Base-by-base conservation (phyloP, 2,797 vertebrate species). In the Rhynchotus rufescens region DNA sequence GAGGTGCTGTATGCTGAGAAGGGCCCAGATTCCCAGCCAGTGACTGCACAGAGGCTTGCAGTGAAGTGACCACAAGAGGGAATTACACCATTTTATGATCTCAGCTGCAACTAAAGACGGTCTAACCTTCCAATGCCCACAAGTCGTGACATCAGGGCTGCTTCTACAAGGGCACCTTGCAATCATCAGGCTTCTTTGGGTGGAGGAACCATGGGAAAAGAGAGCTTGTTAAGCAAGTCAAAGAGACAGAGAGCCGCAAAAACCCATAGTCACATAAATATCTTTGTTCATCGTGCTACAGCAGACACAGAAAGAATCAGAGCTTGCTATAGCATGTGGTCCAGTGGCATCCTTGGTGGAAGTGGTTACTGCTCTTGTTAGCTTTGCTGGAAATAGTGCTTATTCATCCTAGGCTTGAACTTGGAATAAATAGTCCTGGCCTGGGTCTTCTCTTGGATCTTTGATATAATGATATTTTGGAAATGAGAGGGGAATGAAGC, bases 401-500 rank as follows among this genome's bases (percentile, higher is more conserved):
- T 20, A 5, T 21, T 57, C 30, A 10, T 64, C 75, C 61, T 15
- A 5, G 34, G 8, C 32, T 80, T 72, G 21, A 60, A 62, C 21
- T 32, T 19, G 30, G 47, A 80, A 65, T 1, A 4, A 47, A 4
- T 5, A 5, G 28, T 84, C 71, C 57, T 26, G 66, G 26, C 65
- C 3, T 59, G 76, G 83, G 42, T 72, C 94, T 84, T 72, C 81
- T 82, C 61, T 51, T 22, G 22, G 66, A 38, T 14, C 51, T 75
- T 32, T 85, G 59, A 60, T 68, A 56, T 14, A 54, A 59, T 12
- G 75, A 80, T 60, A 66, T 62, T 80, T 60, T 59, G 81, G 69
- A 93, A 93, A 86, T 5, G 66, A 91, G 69, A 80, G 45, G 15
- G 76, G 86, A 91, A 72, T 17, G 20, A 49, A 88, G 84, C 42